Base-by-base conservation (phyloP, 37 sponge, comb jelly and placozoan species). In the Aphrocallistes beatrix region DNA sequence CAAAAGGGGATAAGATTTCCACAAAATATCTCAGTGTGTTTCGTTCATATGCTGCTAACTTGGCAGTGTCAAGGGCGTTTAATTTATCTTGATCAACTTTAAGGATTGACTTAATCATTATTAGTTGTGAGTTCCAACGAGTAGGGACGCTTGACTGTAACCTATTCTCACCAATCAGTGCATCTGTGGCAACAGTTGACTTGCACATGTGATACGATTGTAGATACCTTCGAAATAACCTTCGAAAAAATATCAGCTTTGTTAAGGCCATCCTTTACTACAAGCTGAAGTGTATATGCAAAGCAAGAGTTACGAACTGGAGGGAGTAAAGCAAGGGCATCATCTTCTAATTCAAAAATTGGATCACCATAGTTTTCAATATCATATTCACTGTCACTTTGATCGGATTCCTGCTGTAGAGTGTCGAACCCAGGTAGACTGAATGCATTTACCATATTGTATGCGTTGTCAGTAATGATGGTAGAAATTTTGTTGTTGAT, bases 131-230 rank as follows among this genome's bases (percentile, higher is more conserved):
- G 39, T 86, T 86, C 82, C 87, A 86, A 36, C 82, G 36, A 37
- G 87, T 86, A 25, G 82, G 81, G 38, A 38, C 82, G 40, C 40
- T 81, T 81, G 87, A 37, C 39, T 86, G 82, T 82, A 86, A 81
- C 36, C 82, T 81, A 32, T 38, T 86, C 47, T 86, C 82, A 39
- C 82, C 82, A 39, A 81, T 38, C 75, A 86, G 47, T 37, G 37
- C 39, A 23, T 86, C 87, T 21, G 82, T 39, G 30, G 82, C 82
- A 38, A 51, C 40, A 82, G 39, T 86, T 39, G 87, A 86, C 81
- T 86, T 86, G 36, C 82, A 86, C 87, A 86, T 82, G 47, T 81
- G 87, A 37, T 36, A 86, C 82, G 38, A 86, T 86, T 82, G 40
- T 81, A 16, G 82, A 51, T 38, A 39, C 87, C 39, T 86, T 86